Evolutionary conservation across 2,113 vertebrate genomes (phyloP), one percentile per base, ranked within the genome.

Genomic region (Setophaga kirtlandii): DNA sequence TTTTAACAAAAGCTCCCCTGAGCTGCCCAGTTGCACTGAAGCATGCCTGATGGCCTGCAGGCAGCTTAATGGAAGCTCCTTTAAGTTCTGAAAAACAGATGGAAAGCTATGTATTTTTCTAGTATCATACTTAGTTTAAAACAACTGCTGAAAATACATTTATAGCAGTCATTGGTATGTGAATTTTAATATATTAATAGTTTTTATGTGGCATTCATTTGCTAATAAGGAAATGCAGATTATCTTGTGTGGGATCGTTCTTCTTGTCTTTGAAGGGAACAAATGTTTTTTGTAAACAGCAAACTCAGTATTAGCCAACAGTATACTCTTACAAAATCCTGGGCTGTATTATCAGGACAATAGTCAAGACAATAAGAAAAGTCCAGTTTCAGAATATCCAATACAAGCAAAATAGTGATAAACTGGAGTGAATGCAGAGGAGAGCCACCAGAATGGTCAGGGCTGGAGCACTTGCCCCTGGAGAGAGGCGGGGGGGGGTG

Each of bases 21-120:
- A 79, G 42, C 60, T 91, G 37, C 64, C 46, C 64, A 39, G 39
- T 64, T 94, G 69, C 53, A 56, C 31, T 68, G 64, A 78, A 59
- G 52, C 28, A 39, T 44, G 9, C 35, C 44, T 81, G 44, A 33
- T 70, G 64, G 35, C 84, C 65, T 95, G 56, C 64, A 84, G 52
- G 75, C 53, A n/a, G 21, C 44, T 84, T 78, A 64, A n/a, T 81
- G 44, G 47, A 95, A 71, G 33, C 59, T 78, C 31, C 37, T 88
- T 68, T 35, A 42, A n/a, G 15, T 86, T 80, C 59, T 83, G 50
- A 58, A 65, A 91, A 52, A 50, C 64, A 70, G 56, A 47, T 93
- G 69, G 47, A 75, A 93, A 93, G 47, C 56, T 6, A 6, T 59
- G 6, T 55, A 47, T 60, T 89, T 84, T 84, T 89, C 50, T 71